Conservation (phyloP, 2,113 vertebrate genomes). For the Nothobranchius furzeri region DNA sequence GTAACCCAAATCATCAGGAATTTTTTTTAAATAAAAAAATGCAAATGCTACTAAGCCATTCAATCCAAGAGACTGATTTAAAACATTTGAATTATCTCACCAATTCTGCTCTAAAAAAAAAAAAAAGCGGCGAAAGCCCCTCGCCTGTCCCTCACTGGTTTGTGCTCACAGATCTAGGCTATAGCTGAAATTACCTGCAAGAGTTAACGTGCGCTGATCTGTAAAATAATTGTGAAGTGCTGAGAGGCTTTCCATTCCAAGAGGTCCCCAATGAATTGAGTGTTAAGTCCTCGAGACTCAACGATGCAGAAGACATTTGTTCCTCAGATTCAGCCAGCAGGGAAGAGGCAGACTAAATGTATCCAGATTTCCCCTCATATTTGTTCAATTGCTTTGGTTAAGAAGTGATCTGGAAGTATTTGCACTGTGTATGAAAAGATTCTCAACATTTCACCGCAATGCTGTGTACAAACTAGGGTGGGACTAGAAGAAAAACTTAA, state of each 20-base stretch:
- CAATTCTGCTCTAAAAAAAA: background rate
- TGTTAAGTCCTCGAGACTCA: slow-evolving; percentile 65
- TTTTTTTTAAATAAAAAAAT: background rate
- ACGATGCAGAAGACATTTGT: slow-evolving; percentile 64
- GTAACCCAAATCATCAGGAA: no score
- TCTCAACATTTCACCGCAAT: background rate
- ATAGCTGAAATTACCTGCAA: slow-evolving; percentile 67
- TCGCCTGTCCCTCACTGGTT: slow-evolving; percentile 31
- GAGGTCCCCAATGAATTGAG: slow-evolving; percentile 64
- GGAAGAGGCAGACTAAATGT: slow-evolving; percentile 58
- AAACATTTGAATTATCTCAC: slow-evolving; percentile 26
- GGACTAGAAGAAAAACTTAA: no score
- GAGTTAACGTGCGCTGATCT: slow-evolving; percentile 69
- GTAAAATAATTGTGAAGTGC: slow-evolving; percentile 71
- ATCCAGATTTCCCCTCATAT: slow-evolving; percentile 58
- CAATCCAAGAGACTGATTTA: slow-evolving; percentile 18
- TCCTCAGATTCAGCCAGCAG: slow-evolving; percentile 62
- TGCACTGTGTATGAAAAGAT: slow-evolving; percentile 10
- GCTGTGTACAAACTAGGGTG: background rate
- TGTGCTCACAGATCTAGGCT: slow-evolving; percentile 29
- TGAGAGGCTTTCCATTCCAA: slow-evolving; percentile 69
- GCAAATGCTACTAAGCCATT: slow-evolving; percentile 4
- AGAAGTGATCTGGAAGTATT: slow-evolving; percentile 9
- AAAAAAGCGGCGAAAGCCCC: background rate
- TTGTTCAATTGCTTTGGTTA: slow-evolving; percentile 50